A percentile compares a stretch with the other conserved stretches of the same genome.
These are phyloP conservation scores for Papilio dardanus DNA, from an alignment of 1,140 invertebrate species.

Conservation along the genomic window DNA sequence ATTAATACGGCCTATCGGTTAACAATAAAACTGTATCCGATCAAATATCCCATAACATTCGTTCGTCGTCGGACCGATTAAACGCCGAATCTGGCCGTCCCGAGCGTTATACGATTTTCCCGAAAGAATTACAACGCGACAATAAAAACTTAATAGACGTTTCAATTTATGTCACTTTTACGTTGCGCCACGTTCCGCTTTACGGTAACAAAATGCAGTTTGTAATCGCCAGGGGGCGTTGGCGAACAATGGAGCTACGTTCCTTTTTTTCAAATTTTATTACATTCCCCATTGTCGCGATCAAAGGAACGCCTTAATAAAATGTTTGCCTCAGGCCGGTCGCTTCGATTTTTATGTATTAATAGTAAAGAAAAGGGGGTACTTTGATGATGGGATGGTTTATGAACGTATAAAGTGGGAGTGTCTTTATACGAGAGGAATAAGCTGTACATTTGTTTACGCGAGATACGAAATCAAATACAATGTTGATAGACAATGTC, in stretches of 20 bases:
- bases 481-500: neutral
- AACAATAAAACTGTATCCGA: constrained; percentile 34
- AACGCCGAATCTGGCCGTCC: constrained; percentile 46
- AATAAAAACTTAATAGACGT: constrained; percentile 67
- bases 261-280: constrained; percentile 66
- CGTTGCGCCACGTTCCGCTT: constrained; percentile 45
- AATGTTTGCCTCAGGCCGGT: constrained; percentile 49
- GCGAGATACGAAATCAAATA: neutral
- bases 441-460: constrained; percentile 27
- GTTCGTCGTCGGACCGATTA: constrained; percentile 47
- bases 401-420: constrained; percentile 9
- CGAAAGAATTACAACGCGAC: constrained; percentile 51
- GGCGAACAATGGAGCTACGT: constrained; percentile 52
- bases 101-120: constrained; percentile 46
- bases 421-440: neutral
- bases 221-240: constrained; percentile 51
- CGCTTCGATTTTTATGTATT: constrained; percentile 53
- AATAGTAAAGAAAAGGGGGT: constrained; percentile 43
- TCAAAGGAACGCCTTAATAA: constrained; percentile 61
- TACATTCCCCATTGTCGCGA: constrained; percentile 59
- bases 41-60: constrained; percentile 36
- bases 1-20: constrained; percentile 36
- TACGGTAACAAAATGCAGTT: constrained; percentile 56
- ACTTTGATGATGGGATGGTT: constrained; percentile 39
- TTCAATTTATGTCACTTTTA: constrained; percentile 62